A percentile compares a stretch with the other conserved stretches of the same genome.
These are phyloP conservation scores for Oreochromis tanganicae DNA, from an alignment of 2,113 vertebrate genomes.

Conservation along the genomic window DNA sequence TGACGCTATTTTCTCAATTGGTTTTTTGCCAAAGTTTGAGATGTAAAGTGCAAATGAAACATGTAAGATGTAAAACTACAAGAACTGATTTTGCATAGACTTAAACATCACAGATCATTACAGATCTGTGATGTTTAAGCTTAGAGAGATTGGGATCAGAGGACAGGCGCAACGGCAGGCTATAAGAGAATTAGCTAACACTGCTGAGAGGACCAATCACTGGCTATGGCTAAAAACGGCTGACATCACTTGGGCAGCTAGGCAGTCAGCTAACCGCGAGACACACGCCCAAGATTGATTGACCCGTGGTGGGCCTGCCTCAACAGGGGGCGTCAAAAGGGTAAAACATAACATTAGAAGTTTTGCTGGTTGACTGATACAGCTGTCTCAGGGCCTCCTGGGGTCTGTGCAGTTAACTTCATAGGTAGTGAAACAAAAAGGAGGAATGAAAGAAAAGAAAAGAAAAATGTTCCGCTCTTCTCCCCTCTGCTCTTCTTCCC, in stretches of 20 bases:
- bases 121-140: background rate
- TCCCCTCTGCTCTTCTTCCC: too few relatives aligned
- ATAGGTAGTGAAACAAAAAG: background rate
- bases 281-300: background rate
- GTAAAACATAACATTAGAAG: too few relatives aligned
- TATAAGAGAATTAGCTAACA: background rate
- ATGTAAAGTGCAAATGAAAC: background rate
- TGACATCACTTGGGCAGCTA: background rate
- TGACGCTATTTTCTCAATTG: background rate
- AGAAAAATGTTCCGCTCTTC: too few relatives aligned
- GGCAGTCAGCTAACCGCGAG: background rate
- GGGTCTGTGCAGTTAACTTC: background rate
- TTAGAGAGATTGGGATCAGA: background rate
- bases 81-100: background rate
- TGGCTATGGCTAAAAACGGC: background rate
- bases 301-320: background rate
- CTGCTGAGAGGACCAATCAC: background rate
- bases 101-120: background rate
- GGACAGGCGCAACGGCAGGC: fast-evolving
- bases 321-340: background rate
- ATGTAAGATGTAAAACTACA: background rate
- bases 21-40: background rate
- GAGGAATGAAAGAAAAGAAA: background rate
- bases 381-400: background rate
- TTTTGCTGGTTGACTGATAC: too few relatives aligned